Percentiles rank a stretch among this genome's conserved stretches.
Evolutionary conservation across 2,888 invertebrate species (phyloP).

Genomic region (Temnothorax unifasciatus): DNA sequence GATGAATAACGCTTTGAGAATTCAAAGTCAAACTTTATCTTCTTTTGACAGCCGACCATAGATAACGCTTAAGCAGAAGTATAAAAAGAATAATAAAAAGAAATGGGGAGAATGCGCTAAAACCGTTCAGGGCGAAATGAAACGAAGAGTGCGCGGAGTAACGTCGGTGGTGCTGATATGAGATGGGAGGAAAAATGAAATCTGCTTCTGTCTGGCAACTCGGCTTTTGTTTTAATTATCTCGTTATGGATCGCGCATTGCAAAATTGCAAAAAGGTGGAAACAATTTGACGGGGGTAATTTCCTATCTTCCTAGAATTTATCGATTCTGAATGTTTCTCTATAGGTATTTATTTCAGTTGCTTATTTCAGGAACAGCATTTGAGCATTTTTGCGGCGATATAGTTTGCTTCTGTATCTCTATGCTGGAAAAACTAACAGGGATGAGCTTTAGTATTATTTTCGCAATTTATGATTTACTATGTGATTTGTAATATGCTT

Average conservation of each 20-base stretch:
- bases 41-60: conserved; percentile 39
- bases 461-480: conserved; percentile 6
- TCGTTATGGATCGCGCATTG: conserved; percentile 31
- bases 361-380: not conserved
- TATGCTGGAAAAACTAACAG: not conserved
- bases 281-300: conserved; percentile 28
- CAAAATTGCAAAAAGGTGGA: conserved; percentile 38
- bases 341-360: conserved; percentile 24
- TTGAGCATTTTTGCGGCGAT: not conserved
- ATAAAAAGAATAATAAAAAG: conserved; percentile 49
- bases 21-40: conserved; percentile 47
- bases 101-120: conserved; percentile 14
- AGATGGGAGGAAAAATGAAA: conserved; percentile 43
- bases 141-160: not conserved
- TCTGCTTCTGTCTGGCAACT: conserved; percentile 32
- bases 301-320: conserved; percentile 10
- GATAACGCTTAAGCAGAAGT: conserved; percentile 26
- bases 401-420: conserved; percentile 3
- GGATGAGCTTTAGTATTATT: not conserved
- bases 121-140: conserved; percentile 10
- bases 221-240: conserved; percentile 48
- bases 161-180: conserved; percentile 32
- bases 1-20: conserved; percentile 9
- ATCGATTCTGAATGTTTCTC: conserved; percentile 44
- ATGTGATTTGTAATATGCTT: not conserved